phyloP scores from a whole-genome alignment of 2,113 vertebrate species.

The Polypterus bichir region DNA sequence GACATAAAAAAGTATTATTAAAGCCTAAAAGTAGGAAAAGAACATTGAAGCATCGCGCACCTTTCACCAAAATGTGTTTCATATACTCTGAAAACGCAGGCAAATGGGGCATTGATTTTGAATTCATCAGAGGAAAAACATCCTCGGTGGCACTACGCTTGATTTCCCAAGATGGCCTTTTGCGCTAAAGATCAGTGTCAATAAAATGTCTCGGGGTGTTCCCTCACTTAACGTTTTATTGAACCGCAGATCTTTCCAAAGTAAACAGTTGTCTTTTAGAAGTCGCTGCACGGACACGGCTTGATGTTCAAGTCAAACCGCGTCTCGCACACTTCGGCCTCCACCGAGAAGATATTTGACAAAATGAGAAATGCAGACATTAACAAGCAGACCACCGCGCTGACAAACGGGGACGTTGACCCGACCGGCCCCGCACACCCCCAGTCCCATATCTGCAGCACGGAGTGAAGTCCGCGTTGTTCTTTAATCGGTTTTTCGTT shows the following conservation, averaged over 20 bases:
- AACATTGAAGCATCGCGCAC: constrained; percentile 30
- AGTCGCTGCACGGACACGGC: constrained; percentile 16
- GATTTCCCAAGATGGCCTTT: constrained; percentile 69
- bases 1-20: constrained; percentile 47
- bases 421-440: too few species aligned
- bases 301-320: neutral
- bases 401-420: too few species aligned
- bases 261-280: constrained; percentile 37
- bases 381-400: too few species aligned
- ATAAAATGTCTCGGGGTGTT: constrained; percentile 64
- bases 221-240: constrained; percentile 59
- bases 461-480: too few species aligned
- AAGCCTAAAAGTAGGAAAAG: constrained; percentile 43
- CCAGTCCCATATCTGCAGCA: too few species aligned
- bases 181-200: constrained; percentile 64
- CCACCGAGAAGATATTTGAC: too few species aligned
- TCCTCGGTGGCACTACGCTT: constrained; percentile 42
- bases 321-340: too few species aligned
- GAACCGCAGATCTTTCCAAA: constrained; percentile 49
- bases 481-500: too few species aligned
- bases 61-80: constrained; percentile 47
- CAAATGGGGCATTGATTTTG: constrained; percentile 66
- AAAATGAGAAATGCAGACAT: too few species aligned
- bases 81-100: constrained; percentile 44
- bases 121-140: constrained; percentile 47